Conservation (phyloP, 2,888 invertebrate genomes). For the Drosophila picticornis region DNA sequence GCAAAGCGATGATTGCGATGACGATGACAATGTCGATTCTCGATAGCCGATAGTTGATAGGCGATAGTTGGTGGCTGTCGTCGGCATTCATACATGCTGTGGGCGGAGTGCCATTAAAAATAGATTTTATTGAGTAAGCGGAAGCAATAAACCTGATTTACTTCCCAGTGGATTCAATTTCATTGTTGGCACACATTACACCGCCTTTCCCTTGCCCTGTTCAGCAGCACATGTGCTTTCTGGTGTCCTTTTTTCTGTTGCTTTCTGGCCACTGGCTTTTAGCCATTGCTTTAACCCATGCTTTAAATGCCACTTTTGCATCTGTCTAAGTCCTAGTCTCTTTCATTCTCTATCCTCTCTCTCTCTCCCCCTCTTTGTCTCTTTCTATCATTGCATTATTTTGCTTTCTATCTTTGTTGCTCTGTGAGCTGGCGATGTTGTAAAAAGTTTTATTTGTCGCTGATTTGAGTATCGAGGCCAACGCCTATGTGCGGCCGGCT, state of each 20-base stretch:
- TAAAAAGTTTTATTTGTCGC: constrained; percentile 73
- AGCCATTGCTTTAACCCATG: constrained; percentile 63
- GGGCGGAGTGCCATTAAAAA: constrained; percentile 31
- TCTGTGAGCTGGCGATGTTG: constrained; percentile 53
- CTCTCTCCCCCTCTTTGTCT: not conserved
- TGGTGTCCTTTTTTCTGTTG: constrained; percentile 8
- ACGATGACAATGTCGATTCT: constrained; percentile 11
- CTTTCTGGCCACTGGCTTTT: constrained; percentile 44
- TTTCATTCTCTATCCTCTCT: not conserved
- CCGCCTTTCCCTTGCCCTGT: not conserved
- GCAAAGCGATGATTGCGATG: constrained; percentile 13
- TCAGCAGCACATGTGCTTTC: constrained; percentile 20
- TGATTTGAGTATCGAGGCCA: constrained; percentile 73
- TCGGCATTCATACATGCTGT: constrained; percentile 10
- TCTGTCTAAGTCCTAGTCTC: not conserved
- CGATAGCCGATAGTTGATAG: constrained; percentile 35
- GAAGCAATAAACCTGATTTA: constrained; percentile 59
- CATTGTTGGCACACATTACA: constrained; percentile 38
- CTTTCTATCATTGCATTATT: constrained; percentile 11
- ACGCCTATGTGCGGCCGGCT: constrained; percentile 50
- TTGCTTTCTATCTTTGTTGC: constrained; percentile 15
- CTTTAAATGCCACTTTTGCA: constrained; percentile 41
- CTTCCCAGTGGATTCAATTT: constrained; percentile 32
- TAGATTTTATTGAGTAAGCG: constrained; percentile 28
- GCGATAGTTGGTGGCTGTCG: constrained; percentile 29